These are phyloP conservation scores for Dipus sagitta DNA, from an alignment of 2,797 vertebrate genomes.

Conservation along the genomic window DNA sequence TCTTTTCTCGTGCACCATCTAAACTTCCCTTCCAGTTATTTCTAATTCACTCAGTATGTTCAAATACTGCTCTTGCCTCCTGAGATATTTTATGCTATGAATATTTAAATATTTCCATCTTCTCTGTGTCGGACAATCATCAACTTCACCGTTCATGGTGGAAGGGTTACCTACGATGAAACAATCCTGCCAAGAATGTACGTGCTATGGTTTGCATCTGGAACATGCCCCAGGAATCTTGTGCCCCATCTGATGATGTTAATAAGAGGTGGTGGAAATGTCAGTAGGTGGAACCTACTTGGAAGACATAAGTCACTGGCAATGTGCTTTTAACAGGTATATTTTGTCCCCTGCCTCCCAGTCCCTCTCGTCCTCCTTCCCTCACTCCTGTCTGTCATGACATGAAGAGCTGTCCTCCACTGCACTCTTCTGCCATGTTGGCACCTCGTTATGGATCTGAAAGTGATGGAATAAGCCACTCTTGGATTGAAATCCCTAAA, in stretches of 20 bases:
- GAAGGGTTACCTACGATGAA: conserved; percentile 84
- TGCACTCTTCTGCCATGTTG: not conserved
- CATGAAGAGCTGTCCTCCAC: not conserved
- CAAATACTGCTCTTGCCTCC: conserved; percentile 18
- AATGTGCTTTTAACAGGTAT: not conserved
- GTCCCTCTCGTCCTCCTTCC: not conserved
- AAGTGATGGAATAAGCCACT: not conserved
- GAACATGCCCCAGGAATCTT: not conserved
- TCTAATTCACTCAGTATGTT: conserved; percentile 40
- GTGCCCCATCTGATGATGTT: not conserved
- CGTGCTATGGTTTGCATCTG: not conserved
- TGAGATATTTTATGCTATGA: conserved; percentile 22
- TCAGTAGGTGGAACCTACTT: not conserved
- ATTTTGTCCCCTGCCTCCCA: not conserved
- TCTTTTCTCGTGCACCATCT: not conserved
- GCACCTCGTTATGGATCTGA: not conserved
- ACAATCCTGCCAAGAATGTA: conserved; percentile 81
- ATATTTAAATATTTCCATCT: conserved; percentile 63
- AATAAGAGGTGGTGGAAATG: too few species aligned
- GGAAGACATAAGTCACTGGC: not conserved
- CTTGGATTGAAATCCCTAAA: not conserved
- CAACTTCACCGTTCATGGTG: conserved; percentile 76
- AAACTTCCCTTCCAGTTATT: conserved; percentile 57
- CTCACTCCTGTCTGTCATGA: not conserved
- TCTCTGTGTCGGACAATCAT: conserved; percentile 68